These are phyloP conservation scores for Fringilla coelebs DNA, from an alignment of 2,797 vertebrate species.

Conservation along the genomic window DNA sequence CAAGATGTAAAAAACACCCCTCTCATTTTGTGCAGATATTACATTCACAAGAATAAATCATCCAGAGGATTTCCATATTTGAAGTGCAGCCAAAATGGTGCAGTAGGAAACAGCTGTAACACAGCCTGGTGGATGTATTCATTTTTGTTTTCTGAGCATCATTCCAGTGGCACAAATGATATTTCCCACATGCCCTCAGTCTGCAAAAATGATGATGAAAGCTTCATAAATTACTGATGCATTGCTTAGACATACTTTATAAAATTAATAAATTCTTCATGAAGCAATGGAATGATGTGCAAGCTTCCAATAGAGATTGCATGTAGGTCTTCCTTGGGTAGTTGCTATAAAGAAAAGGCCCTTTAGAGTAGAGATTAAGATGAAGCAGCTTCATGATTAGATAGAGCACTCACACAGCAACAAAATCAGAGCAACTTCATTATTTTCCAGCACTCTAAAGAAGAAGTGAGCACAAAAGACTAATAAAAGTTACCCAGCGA, in stretches of 20 bases:
- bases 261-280: conserved; percentile 58
- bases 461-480: conserved; percentile 15
- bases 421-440: conserved; percentile 18
- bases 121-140: not conserved
- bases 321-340: not conserved
- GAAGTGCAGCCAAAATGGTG: not conserved
- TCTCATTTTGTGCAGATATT: not conserved
- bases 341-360: conserved; percentile 8
- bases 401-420: not conserved
- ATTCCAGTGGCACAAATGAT: conserved; percentile 53
- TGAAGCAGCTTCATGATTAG: not conserved
- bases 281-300: not conserved
- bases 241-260: conserved; percentile 36
- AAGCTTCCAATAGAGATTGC: conserved; percentile 19
- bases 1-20: not conserved
- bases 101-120: conserved; percentile 25
- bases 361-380: conserved; percentile 14
- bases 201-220: conserved; percentile 34
- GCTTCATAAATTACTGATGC: conserved; percentile 51
- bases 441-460: conserved; percentile 12
- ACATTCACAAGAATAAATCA: not conserved
- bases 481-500: not conserved
- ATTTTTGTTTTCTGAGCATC: conserved; percentile 39
- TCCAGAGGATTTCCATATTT: not conserved
- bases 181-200: conserved; percentile 25